Evolutionary conservation across 2,113 vertebrate species (phyloP), one percentile per base, ranked within the genome.

Genomic region (Datnioides undecimradiatus): DNA sequence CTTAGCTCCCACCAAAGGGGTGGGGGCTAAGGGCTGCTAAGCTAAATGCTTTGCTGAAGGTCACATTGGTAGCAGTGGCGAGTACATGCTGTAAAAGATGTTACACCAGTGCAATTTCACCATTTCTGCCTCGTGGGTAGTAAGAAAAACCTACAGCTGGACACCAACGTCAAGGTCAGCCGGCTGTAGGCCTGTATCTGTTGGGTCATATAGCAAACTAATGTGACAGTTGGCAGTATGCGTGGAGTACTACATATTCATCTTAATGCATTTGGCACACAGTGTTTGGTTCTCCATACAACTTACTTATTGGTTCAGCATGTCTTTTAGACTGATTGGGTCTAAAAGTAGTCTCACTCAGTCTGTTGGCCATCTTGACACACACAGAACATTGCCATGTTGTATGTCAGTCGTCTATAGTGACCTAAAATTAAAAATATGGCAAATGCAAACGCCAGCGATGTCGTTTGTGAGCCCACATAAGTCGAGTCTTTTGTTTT

Each of bases 11-110:
- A 46, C 36, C 52, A 48, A 36, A 78, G 60, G 60, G 60, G 81
- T 80, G 34, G 57, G 58, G 76, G 69, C 48, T 72, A 31, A 79
- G 67, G 66, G 69, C 57, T 31, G 9, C 41, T 73, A 17, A 10
- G 70, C 70, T 84, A 48, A 76, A 72, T 58, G 33, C 54, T 73
- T 38, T 27, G 33, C 75, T 70, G 48, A 79, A 57, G 73, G 80
- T 83, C 71, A 70, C 60, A 34, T 19, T 49, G 64, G 79, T 59
- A 41, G 49, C 19, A 52, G 41, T 54, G n/a, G 58, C 58, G 29
- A 31, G 23, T 52, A 46, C 58, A 73, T 5, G n/a, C 27, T 51
- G 11, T 66, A 43, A 80, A 45, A 58, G 41, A 57, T 54, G 45
- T 38, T 79, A 17, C 60, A 14, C n/a, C 27, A 29, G 3, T 45